phyloP scores from a whole-genome alignment of 1,140 invertebrate species.

The Aphis gossypii region DNA sequence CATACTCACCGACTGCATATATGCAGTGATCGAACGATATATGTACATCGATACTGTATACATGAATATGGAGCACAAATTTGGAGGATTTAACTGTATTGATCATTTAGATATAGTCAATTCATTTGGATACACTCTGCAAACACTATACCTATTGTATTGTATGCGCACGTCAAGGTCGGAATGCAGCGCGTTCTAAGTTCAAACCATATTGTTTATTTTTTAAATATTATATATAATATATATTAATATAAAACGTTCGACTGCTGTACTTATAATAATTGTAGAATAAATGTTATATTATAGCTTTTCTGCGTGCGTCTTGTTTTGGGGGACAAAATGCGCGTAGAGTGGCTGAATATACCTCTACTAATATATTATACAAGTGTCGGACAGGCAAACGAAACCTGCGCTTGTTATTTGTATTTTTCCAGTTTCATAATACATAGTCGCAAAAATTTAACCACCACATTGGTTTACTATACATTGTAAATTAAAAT shows the following conservation, averaged over 20 bases:
- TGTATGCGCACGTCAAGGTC: too few species aligned
- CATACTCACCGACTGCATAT: too few species aligned
- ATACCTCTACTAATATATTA: not conserved
- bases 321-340: slow-evolving; percentile 47
- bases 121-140: not conserved
- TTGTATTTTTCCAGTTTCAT: not conserved
- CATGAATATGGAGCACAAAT: too few species aligned
- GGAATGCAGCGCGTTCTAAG: not conserved
- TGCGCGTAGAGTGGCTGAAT: not conserved
- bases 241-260: too few species aligned
- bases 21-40: too few species aligned
- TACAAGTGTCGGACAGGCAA: not conserved
- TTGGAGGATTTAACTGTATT: not conserved
- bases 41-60: too few species aligned
- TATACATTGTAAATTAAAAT: not conserved
- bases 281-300: not conserved
- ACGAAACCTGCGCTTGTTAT: not conserved
- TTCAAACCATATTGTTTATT: not conserved
- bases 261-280: too few species aligned
- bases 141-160: too few species aligned
- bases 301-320: not conserved
- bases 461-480: not conserved
- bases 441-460: not conserved
- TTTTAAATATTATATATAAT: too few species aligned
- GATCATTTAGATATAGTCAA: not conserved